phyloP scores from a whole-genome alignment of 2,113 vertebrate species.

The Xenopus laevis region DNA sequence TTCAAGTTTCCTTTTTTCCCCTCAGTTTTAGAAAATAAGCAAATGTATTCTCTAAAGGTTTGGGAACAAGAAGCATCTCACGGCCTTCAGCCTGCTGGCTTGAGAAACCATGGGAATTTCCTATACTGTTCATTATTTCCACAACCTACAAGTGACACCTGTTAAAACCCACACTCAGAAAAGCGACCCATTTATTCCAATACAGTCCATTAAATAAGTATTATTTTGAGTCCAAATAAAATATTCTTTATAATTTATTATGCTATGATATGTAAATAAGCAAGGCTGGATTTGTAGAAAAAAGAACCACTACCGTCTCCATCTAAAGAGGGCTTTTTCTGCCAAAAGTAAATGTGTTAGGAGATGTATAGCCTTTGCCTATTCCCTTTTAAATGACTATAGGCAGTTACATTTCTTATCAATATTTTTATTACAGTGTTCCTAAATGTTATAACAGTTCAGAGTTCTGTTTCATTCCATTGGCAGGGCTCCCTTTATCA shows the following conservation, averaged over 20 bases:
- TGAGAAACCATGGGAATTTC: slow-evolving; percentile 20
- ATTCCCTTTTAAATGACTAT: too few relatives aligned
- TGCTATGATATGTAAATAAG: slow-evolving; percentile 19
- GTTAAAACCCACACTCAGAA: slow-evolving; percentile 28
- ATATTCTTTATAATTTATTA: slow-evolving; percentile 37
- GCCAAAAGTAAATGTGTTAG: slow-evolving; percentile 15
- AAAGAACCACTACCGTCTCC: not conserved
- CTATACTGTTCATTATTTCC: slow-evolving; percentile 27
- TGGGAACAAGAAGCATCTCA: slow-evolving; percentile 14
- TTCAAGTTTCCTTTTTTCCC: slow-evolving; percentile 9
- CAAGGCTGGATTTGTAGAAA: not conserved
- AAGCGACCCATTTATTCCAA: slow-evolving; percentile 31
- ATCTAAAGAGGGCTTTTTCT: not conserved
- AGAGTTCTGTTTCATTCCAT: too few relatives aligned
- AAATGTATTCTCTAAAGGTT: slow-evolving; percentile 13
- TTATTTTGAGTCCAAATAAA: slow-evolving; percentile 37
- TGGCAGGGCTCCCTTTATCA: too few relatives aligned
- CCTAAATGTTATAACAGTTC: too few relatives aligned
- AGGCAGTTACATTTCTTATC: too few relatives aligned
- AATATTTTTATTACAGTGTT: too few relatives aligned
- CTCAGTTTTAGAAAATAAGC: not conserved
- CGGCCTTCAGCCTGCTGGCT: slow-evolving; percentile 10
- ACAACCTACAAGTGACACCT: slow-evolving; percentile 33
- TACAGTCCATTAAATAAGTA: slow-evolving; percentile 14
- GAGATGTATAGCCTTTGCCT: not conserved